Evolutionary conservation across 2,888 invertebrate genomes (phyloP), one percentile per base, ranked within the genome.

Genomic region (Synanthedon tipuliformis): DNA sequence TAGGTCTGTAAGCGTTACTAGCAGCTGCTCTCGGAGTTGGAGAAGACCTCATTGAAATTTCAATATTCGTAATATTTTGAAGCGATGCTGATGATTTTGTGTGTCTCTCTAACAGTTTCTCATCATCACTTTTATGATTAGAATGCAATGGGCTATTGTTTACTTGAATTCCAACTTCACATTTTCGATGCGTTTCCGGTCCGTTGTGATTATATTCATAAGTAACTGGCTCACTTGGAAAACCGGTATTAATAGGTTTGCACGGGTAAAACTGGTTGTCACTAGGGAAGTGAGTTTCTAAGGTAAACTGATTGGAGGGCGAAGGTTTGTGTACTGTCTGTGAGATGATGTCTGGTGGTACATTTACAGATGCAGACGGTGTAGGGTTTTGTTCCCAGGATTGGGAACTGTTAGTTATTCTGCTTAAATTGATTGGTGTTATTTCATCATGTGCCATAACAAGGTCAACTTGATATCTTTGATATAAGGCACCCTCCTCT

Each of bases 371-470:
- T 13, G 69, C 64, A 52, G 64, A 63, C n/a, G 66, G 56, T 48
- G 66, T 56, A 53, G 50, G 50, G 49, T 66, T 69, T 50, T 71
- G 72, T 63, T 85, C 84, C 56, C 61, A 62, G 49, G 63, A 57
- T 56, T 82, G 81, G n/a, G n/a, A n/a, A 61, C 69, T 82, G 54
- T 78, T 81, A 59, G 85, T 83, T 48, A 87, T 83, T 62, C 82
- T 75, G 62, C 78, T 83, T 56, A 88, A 69, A 8, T 81, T 85
- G 53, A 90, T 79, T 1, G 90, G 89, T 34, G 89, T 86, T 53
- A 90, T 86, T 79, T 90, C 90, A 61, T 91, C 91, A 62, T 91
- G 90, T 7, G 90, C 90, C 82, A 91, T 90, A 16, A 91, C 90
- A 54, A 91, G 81, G 63, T 91, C 90, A 40, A 91, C 90, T 72